These are phyloP conservation scores for Exocentrus adspersus DNA, from an alignment of 2,888 invertebrate genomes.

Conservation along the genomic window DNA sequence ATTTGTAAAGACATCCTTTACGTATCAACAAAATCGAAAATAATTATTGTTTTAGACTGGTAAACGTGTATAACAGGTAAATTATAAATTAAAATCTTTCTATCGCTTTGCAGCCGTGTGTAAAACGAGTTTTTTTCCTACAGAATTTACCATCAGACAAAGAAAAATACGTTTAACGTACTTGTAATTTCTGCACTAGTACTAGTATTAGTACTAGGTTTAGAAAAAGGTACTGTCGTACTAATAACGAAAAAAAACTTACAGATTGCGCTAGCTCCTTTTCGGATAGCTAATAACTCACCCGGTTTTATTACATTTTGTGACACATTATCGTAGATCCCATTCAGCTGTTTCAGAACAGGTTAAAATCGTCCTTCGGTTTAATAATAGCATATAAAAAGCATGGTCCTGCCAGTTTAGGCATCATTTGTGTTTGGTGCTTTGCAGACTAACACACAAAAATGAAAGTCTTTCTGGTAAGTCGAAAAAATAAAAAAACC, in stretches of 20 bases:
- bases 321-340: constrained; percentile 7
- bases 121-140: no score
- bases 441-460: constrained; percentile 27
- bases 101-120: no score
- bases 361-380: constrained; percentile 31
- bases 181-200: no score
- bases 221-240: no score
- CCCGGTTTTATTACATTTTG: constrained; percentile 7
- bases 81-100: no score
- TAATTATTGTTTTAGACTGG: no score
- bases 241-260: background rate
- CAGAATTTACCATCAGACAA: no score
- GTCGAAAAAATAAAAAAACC: constrained; percentile 23
- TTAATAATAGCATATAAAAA: constrained; percentile 29
- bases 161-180: no score
- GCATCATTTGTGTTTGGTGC: constrained; percentile 37
- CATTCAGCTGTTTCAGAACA: constrained; percentile 17
- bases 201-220: no score
- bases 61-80: no score
- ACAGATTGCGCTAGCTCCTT: background rate
- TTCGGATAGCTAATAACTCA: background rate
- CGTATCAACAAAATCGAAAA: no score
- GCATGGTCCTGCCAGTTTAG: constrained; percentile 16
- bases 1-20: no score
- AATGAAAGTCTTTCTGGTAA: constrained; percentile 41